Percentiles rank a stretch among this genome's conserved stretches.
These are phyloP conservation scores for Heliothis virescens DNA, from an alignment of 1,140 invertebrate species.

Conservation along the genomic window DNA sequence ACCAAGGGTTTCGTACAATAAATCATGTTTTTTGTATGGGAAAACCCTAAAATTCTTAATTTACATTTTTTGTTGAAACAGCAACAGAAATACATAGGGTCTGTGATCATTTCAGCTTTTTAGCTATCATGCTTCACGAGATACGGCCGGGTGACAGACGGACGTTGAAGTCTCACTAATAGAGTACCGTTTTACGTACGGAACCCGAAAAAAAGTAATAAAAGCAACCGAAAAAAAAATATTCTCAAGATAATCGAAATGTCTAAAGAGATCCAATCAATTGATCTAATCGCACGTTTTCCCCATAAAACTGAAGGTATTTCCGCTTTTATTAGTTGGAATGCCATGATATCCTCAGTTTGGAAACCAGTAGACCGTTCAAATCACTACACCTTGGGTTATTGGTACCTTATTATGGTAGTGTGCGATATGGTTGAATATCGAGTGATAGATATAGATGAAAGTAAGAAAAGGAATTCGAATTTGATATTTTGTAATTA, in stretches of 20 bases:
- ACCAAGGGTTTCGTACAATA: too few species aligned
- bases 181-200: too few species aligned
- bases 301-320: constrained; percentile 66
- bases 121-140: too few species aligned
- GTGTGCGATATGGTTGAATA: neutral
- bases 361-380: constrained; percentile 71
- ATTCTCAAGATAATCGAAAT: neutral
- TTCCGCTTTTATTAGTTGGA: constrained; percentile 78
- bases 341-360: constrained; percentile 72
- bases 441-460: neutral
- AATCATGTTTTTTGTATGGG: too few species aligned
- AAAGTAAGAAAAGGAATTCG: too few species aligned
- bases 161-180: too few species aligned
- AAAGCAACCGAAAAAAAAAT: neutral
- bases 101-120: too few species aligned
- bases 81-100: too few species aligned
- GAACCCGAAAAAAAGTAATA: neutral
- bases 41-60: too few species aligned
- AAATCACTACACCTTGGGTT: constrained; percentile 74
- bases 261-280: constrained; percentile 29
- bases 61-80: too few species aligned
- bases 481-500: too few species aligned
- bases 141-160: too few species aligned
- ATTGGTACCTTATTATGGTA: constrained; percentile 3
- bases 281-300: constrained; percentile 21